Percentiles rank a stretch among this genome's conserved stretches.
Evolutionary conservation across 2,888 invertebrate species (phyloP).

Genomic region (Aspidiotus destructor): DNA sequence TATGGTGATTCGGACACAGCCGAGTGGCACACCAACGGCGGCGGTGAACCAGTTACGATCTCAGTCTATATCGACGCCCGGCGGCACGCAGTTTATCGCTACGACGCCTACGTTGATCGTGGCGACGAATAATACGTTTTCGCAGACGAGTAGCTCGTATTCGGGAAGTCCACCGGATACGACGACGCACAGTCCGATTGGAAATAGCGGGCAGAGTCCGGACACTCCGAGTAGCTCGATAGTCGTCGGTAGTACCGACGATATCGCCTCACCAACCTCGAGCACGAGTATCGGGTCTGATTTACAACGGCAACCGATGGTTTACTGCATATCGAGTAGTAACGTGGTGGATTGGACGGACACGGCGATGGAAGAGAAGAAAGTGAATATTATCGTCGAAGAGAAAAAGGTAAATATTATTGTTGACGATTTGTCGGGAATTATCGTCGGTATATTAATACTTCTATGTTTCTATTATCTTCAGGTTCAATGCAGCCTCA

Average conservation of each 20-base stretch:
- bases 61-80: constrained; percentile 41
- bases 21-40: constrained; percentile 49
- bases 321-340: constrained; percentile 78
- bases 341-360: constrained; percentile 52
- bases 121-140: constrained; percentile 40
- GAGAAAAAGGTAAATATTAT: constrained; percentile 31
- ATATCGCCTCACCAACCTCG: constrained; percentile 41
- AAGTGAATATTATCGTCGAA: constrained; percentile 29
- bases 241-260: constrained; percentile 39
- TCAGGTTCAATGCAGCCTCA: constrained; percentile 23
- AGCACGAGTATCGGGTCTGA: constrained; percentile 34
- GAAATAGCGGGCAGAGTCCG: constrained; percentile 44
- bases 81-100: constrained; percentile 48
- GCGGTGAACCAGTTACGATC: constrained; percentile 36
- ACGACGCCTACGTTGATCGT: constrained; percentile 38
- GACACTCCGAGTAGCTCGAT: constrained; percentile 35
- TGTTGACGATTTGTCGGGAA: constrained; percentile 20
- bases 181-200: constrained; percentile 71
- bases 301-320: constrained; percentile 52
- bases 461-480: constrained; percentile 4
- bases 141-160: constrained; percentile 42
- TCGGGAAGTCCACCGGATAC: constrained; percentile 70
- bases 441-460: constrained; percentile 23
- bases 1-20: constrained; percentile 66
- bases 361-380: constrained; percentile 26